Evolutionary conservation across 1,140 invertebrate genomes (phyloP).

Genomic region (Trinorchestia longiramus): DNA sequence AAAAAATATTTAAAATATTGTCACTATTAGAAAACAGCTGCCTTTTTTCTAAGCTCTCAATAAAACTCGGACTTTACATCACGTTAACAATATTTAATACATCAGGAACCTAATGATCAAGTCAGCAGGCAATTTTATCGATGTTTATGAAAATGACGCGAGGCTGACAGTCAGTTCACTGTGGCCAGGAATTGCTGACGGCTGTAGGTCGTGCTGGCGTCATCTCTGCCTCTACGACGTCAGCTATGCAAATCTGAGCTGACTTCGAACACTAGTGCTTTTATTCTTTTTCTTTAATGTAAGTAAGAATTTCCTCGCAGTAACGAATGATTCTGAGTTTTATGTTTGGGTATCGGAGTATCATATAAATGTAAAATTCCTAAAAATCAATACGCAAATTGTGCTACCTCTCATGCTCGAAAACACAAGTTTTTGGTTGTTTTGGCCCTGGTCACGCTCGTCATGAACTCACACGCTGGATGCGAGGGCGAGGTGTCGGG

Average conservation of each 20-base stretch:
- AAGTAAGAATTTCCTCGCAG: background rate
- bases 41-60: background rate
- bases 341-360: background rate
- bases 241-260: too few relatives aligned
- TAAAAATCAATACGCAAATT: background rate
- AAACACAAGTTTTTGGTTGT: background rate
- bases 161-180: background rate
- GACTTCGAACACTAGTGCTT: background rate
- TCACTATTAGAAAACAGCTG: too few relatives aligned
- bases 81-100: background rate
- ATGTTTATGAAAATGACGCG: background rate
- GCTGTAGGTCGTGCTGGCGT: background rate
- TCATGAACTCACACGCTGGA: background rate
- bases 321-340: background rate
- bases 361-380: background rate
- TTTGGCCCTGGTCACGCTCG: background rate
- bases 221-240: too few relatives aligned
- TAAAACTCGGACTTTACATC: background rate
- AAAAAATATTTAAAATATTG: background rate
- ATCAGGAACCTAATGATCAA: background rate
- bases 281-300: background rate
- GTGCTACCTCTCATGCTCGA: background rate
- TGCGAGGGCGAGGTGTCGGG: background rate
- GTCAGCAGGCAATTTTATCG: background rate
- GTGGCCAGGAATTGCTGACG: background rate